phyloP scores from a whole-genome alignment of 2,888 invertebrate genomes.

The Idaea biselata region DNA sequence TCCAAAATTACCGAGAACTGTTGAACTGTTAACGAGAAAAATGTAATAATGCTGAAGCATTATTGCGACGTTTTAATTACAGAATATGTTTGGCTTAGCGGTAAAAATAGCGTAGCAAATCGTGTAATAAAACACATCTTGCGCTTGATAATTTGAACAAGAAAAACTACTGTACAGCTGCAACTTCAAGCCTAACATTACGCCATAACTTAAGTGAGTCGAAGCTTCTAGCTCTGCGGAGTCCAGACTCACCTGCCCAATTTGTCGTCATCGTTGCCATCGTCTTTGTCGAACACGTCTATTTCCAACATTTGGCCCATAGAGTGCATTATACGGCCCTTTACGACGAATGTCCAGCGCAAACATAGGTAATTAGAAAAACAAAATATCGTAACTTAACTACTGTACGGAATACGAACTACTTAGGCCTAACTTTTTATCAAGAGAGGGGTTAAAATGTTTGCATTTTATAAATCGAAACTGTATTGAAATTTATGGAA shows the following conservation, averaged over 20 bases:
- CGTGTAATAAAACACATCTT: too few relatives aligned
- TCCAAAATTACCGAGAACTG: too few relatives aligned
- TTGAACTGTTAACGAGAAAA: too few relatives aligned
- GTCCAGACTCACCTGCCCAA: conserved; percentile 88
- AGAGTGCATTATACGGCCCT: conserved; percentile 82
- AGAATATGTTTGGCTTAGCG: too few relatives aligned
- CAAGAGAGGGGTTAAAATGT: not conserved
- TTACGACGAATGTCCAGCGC: conserved; percentile 67
- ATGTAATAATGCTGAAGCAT: too few relatives aligned
- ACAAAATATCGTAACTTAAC: conserved; percentile 64
- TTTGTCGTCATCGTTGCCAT: conserved; percentile 90
- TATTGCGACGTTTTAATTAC: too few relatives aligned
- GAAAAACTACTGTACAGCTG: too few relatives aligned
- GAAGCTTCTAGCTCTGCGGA: not conserved
- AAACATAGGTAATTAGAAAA: conserved; percentile 68
- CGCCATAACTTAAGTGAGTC: not conserved
- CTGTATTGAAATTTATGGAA: too few relatives aligned
- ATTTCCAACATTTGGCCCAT: conserved; percentile 87
- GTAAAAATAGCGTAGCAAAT: too few relatives aligned
- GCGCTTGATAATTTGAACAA: too few relatives aligned
- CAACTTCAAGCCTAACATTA: not conserved
- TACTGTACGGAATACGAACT: conserved; percentile 26
- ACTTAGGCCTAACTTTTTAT: conserved; percentile 3
- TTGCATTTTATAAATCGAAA: too few relatives aligned
- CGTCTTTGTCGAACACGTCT: conserved; percentile 92